These are phyloP conservation scores for Pholis gunnellus DNA, from an alignment of 2,113 vertebrate genomes.

Conservation along the genomic window DNA sequence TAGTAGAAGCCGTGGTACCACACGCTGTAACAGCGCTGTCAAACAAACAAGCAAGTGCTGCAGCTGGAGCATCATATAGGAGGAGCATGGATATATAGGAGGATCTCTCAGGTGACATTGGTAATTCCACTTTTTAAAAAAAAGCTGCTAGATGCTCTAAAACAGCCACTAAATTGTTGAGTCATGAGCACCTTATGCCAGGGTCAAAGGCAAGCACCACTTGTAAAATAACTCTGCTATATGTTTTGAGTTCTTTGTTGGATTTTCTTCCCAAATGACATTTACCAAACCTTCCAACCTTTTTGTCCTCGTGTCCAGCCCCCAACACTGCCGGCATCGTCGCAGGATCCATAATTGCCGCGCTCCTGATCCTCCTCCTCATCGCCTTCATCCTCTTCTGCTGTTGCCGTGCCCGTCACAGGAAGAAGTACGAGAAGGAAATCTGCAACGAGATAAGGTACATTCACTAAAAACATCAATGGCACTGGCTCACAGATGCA, in stretches of 20 bases:
- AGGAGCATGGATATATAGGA: neutral
- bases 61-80: slow-evolving; percentile 2
- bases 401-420: slow-evolving; percentile 89
- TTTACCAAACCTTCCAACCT: neutral
- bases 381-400: slow-evolving; percentile 89
- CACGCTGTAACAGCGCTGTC: neutral
- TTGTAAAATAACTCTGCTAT: neutral
- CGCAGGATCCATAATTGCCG: slow-evolving; percentile 87
- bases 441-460: slow-evolving; percentile 97
- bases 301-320: slow-evolving; percentile 77
- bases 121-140: neutral
- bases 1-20: neutral
- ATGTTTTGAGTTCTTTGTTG: neutral
- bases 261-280: neutral
- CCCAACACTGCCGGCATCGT: slow-evolving; percentile 90
- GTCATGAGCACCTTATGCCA: neutral
- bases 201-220: neutral
- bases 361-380: slow-evolving; percentile 87
- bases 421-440: slow-evolving; percentile 97
- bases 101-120: neutral
- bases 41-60: neutral
- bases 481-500: neutral
- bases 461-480: neutral
- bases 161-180: neutral
- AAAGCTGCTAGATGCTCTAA: neutral